These are phyloP conservation scores for Casuarius casuarius DNA, from an alignment of 2,113 vertebrate genomes.

Conservation along the genomic window DNA sequence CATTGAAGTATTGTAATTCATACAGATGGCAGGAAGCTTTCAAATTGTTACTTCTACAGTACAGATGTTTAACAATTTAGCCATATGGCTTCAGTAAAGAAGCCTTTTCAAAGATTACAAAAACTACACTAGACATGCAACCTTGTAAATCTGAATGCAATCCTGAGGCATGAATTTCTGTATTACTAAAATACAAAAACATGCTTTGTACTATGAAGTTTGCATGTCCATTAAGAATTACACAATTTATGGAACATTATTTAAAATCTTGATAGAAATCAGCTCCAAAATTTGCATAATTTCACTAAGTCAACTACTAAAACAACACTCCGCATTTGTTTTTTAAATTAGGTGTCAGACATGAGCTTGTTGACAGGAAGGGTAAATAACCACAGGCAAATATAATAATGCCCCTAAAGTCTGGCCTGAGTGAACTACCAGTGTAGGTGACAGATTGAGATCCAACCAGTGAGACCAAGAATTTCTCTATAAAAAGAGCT, in stretches of 20 bases:
- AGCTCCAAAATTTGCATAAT: not conserved
- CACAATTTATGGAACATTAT: not conserved
- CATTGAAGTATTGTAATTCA: constrained; percentile 46
- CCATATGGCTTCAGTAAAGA: constrained; percentile 72
- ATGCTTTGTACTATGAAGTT: not conserved
- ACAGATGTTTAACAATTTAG: constrained; percentile 77
- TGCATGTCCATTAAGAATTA: not conserved
- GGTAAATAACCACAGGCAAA: not conserved
- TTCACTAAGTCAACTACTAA: not conserved
- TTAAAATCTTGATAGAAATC: not conserved
- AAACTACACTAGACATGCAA: constrained; percentile 25
- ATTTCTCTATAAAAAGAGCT: not conserved
- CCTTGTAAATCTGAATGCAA: not conserved
- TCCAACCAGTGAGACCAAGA: not conserved
- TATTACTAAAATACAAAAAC: not conserved
- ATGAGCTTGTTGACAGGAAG: not conserved
- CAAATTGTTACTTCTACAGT: constrained; percentile 56
- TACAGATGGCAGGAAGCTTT: constrained; percentile 75
- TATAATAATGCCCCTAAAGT: not conserved
- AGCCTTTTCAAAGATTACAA: constrained; percentile 35
- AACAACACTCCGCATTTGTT: not conserved
- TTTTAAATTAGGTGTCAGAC: not conserved
- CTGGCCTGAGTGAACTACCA: not conserved
- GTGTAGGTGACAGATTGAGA: not conserved
- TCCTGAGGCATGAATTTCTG: not conserved